Percentiles rank a stretch among this genome's conserved stretches.
These are phyloP conservation scores for Neolamprologus sp. DNA, from an alignment of 2,113 vertebrate species.

Conservation along the genomic window DNA sequence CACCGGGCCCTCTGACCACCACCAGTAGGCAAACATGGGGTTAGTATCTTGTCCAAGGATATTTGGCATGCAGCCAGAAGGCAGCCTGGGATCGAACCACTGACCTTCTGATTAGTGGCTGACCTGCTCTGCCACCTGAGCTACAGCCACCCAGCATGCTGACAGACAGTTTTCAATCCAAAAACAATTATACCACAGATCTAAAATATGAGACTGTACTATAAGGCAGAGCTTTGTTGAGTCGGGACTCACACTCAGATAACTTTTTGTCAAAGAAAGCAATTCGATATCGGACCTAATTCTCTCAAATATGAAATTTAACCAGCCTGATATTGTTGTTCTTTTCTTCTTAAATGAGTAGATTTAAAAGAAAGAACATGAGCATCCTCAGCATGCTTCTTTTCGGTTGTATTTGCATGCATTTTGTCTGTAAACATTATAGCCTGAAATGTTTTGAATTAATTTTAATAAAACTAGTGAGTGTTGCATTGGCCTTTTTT, in stretches of 20 bases:
- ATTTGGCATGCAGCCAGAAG: too few species aligned
- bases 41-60: too few species aligned
- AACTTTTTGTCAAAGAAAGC: neutral
- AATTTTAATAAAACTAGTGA: neutral
- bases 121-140: too few species aligned
- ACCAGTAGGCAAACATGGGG: too few species aligned
- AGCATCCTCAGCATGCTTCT: neutral
- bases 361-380: neutral
- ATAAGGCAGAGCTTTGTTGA: neutral
- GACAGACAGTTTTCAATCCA: neutral
- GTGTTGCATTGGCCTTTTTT: too few species aligned
- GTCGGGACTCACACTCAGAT: neutral
- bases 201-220: neutral
- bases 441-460: neutral
- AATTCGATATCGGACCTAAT: neutral
- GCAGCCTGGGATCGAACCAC: too few species aligned
- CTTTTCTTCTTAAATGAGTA: neutral
- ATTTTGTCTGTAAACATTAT: neutral
- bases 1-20: too few species aligned
- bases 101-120: too few species aligned
- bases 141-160: too few species aligned
- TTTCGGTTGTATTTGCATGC: neutral
- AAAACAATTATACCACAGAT: neutral
- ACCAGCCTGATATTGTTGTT: neutral
- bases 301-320: neutral